Evolutionary conservation across 2,113 vertebrate species (phyloP).

Genomic region (Poeciliopsis turrubarensis): DNA sequence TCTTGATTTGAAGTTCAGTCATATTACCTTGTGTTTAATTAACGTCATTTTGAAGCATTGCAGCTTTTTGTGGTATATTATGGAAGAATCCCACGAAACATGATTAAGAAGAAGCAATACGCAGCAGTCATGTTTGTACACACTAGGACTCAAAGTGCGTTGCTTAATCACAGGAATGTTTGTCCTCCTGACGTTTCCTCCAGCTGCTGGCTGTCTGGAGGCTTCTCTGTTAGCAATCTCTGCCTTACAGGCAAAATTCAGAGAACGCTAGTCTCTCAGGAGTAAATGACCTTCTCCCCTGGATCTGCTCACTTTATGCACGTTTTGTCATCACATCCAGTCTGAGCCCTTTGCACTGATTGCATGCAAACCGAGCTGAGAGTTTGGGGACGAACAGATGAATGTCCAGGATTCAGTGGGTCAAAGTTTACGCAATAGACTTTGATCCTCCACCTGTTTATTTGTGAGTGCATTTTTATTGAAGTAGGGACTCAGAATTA

Average conservation of each 20-base stretch:
- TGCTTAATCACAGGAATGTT: neutral
- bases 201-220: too few relatives aligned
- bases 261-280: neutral
- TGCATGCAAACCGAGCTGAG: neutral
- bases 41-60: too few relatives aligned
- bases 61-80: too few relatives aligned
- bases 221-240: neutral
- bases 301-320: neutral
- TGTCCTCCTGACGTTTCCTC: neutral
- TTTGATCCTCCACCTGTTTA: neutral
- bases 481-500: neutral
- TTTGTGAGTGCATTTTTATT: neutral
- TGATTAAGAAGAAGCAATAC: too few relatives aligned
- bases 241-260: neutral
- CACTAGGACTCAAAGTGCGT: neutral
- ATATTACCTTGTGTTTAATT: too few relatives aligned
- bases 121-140: too few relatives aligned
- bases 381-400: neutral
- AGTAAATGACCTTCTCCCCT: neutral
- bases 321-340: constrained; percentile 1
- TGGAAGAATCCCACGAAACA: too few relatives aligned
- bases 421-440: constrained; percentile 30
- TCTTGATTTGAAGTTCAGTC: too few relatives aligned
- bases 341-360: neutral
- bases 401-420: neutral